Conservation (phyloP, 2,888 invertebrate genomes). For the Patella caerulea region DNA sequence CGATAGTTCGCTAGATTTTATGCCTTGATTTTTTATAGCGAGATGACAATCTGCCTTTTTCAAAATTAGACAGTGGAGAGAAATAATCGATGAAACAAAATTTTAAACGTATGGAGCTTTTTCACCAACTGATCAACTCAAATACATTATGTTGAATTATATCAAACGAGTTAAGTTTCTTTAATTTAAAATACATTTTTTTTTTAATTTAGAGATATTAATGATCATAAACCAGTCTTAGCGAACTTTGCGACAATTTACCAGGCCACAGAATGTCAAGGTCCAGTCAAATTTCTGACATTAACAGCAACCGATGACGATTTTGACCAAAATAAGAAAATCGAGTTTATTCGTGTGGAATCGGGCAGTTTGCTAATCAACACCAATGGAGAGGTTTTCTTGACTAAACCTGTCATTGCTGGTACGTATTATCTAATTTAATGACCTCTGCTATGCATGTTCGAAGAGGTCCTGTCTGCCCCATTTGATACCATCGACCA, state of each 20-base stretch:
- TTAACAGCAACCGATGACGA: neutral
- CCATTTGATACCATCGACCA: too few relatives aligned
- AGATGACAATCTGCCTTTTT: too few relatives aligned
- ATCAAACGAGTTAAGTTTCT: too few relatives aligned
- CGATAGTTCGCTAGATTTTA: too few relatives aligned
- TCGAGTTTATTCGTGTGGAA: neutral
- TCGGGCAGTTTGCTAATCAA: neutral
- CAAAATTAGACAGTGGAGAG: too few relatives aligned
- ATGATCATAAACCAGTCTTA: neutral
- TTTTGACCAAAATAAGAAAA: neutral
- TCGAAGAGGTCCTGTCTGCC: too few relatives aligned
- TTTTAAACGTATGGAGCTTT: too few relatives aligned
- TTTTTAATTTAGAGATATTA: neutral
- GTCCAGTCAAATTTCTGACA: neutral
- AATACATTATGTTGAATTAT: too few relatives aligned
- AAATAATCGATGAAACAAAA: too few relatives aligned
- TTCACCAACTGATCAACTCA: too few relatives aligned
- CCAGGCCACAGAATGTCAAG: neutral
- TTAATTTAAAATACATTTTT: neutral
- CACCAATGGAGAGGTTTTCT: neutral
- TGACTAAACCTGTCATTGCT: neutral
- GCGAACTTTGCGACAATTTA: neutral
- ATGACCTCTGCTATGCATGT: too few relatives aligned
- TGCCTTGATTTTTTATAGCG: too few relatives aligned
- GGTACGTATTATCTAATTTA: neutral